Base-by-base conservation (phyloP, 2,797 vertebrate species). In the Limosa lapponica region DNA sequence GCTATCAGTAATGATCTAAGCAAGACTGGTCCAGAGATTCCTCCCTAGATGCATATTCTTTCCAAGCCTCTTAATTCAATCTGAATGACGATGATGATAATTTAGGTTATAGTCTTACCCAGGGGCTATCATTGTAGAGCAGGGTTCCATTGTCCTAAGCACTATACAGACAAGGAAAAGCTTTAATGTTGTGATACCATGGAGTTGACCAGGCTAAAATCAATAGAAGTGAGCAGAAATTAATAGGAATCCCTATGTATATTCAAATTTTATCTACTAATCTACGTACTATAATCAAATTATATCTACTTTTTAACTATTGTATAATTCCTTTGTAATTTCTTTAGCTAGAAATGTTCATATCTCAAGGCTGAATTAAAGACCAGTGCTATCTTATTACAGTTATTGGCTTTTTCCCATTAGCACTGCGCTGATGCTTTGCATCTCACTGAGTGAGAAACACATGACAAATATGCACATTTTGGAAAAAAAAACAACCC, bases 21-120 rank as follows among this genome's bases (percentile, higher is more conserved):
- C 66, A 90, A 90, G 77, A 73, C 41, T 89, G 59, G 77, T 91
- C 59, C 3, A 1, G 74, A 93, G 78, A 94, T 90, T 90, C 80
- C 77, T 95, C 95, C 88, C 94, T 51, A 66, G 92, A 79, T 96
- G 77, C 82, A 79, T 79, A 83, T 94, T 93, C 73, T 93, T 97
- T 92, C 73, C 73, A 87, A 82, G 62, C 70, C 83, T 94, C 88
- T 90, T 96, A 96, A 95, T 96, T 95, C 94, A 93, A 83, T 96
- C 82, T 93, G 86, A 86, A 90, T 90, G 51, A 96, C 91, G 89
- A 93, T 96, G 72, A 92, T 94, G 80, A 86, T 94, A 93, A 95
- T 96, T 93, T 96, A 82, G 62, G 55, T 94, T 96, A 88, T 44
- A 96, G 87, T 84, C 62, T 92, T 94, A 75, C 62, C 89, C 44